phyloP scores from a whole-genome alignment of 2,113 vertebrate genomes.

The Odocoileus hemionus region DNA sequence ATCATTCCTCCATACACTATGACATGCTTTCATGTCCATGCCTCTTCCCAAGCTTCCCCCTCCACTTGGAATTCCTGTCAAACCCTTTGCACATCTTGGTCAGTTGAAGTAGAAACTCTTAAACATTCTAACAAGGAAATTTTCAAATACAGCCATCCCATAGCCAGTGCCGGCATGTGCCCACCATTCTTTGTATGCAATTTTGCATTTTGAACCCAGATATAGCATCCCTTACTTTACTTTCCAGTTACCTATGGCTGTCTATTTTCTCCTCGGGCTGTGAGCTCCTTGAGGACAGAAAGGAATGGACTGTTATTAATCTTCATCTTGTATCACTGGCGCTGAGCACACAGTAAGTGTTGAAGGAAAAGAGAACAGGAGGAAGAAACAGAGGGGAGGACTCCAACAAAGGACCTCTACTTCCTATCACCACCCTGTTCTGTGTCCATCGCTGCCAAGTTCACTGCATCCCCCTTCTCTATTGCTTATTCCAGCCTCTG shows the following conservation, averaged over 20 bases:
- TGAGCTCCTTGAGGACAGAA: background rate
- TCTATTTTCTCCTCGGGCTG: background rate
- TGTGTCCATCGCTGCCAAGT: background rate
- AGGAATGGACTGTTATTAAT: background rate
- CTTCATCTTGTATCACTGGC: conserved; percentile 18
- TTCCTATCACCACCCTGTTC: background rate
- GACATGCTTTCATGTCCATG: background rate
- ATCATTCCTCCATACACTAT: background rate
- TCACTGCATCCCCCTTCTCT: background rate
- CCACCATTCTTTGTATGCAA: background rate
- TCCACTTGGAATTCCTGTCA: background rate
- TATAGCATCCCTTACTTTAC: background rate
- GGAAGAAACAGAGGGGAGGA: background rate
- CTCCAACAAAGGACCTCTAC: background rate
- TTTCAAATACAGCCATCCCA: background rate
- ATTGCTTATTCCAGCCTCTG: background rate
- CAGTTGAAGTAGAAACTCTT: background rate
- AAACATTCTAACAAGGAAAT: background rate
- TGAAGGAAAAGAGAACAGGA: background rate
- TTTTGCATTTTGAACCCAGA: background rate
- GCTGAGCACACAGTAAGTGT: background rate
- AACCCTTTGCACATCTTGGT: background rate
- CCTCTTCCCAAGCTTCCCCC: background rate
- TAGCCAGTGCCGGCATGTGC: accelerated
- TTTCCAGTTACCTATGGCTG: background rate